Evolutionary conservation across 2,797 vertebrate genomes (phyloP).

Genomic region (Acestrorhynchus altus): DNA sequence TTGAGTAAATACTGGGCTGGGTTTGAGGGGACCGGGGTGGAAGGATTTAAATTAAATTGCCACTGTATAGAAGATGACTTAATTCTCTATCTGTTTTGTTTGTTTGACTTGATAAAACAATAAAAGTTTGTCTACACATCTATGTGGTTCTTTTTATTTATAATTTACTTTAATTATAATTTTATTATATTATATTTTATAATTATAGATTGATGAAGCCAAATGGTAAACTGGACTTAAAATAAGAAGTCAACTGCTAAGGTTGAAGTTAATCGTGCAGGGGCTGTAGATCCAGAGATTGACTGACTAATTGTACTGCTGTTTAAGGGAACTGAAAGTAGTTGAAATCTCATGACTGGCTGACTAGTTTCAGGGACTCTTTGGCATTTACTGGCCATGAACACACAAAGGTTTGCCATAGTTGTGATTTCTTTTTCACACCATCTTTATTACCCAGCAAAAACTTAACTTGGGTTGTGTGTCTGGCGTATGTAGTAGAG

Average conservation of each 20-base stretch:
- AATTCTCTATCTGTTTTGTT: constrained; percentile 76
- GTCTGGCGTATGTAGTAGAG: too few relatives aligned
- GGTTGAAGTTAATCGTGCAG: too few relatives aligned
- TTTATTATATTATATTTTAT: too few relatives aligned
- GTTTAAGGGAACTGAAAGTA: not conserved
- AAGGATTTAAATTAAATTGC: constrained; percentile 80
- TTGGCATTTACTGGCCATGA: not conserved
- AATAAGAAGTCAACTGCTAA: too few relatives aligned
- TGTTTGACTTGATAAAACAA: constrained; percentile 79
- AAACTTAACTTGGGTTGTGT: too few relatives aligned
- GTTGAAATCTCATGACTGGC: not conserved
- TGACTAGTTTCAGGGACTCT: not conserved
- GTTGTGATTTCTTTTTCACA: too few relatives aligned
- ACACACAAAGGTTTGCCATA: not conserved
- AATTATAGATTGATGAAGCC: too few relatives aligned
- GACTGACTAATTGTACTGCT: too few relatives aligned
- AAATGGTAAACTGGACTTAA: too few relatives aligned
- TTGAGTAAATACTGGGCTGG: constrained; percentile 57
- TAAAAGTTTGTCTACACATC: constrained; percentile 80
- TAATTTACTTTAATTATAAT: too few relatives aligned
- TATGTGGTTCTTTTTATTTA: not conserved
- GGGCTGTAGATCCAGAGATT: too few relatives aligned
- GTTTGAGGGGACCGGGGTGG: constrained; percentile 56
- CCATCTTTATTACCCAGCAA: too few relatives aligned
- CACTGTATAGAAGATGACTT: constrained; percentile 82